A percentile compares a stretch with the other conserved stretches of the same genome.
Conservation (phyloP, 2,113 vertebrate genomes). For the Hiodon tergisus region DNA sequence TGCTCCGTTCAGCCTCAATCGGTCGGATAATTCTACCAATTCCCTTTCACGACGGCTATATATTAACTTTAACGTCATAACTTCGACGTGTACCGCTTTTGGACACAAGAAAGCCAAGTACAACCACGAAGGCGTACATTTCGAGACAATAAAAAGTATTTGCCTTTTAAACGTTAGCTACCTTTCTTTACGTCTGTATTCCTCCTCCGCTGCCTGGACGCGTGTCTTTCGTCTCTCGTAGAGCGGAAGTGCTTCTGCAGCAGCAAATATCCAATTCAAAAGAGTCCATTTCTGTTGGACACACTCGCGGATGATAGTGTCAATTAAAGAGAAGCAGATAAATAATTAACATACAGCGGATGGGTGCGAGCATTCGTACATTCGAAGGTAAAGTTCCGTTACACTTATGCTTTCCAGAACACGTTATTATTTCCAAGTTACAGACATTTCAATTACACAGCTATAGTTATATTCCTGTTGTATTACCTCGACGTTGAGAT, state of each 20-base stretch:
- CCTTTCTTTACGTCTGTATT: constrained; percentile 72
- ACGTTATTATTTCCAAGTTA: too few relatives aligned
- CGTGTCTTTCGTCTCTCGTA: constrained; percentile 68
- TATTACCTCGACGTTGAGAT: too few relatives aligned
- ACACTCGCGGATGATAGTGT: constrained; percentile 18
- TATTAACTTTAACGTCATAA: not conserved
- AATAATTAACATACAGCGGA: too few relatives aligned
- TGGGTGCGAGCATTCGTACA: too few relatives aligned
- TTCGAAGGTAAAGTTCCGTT: too few relatives aligned
- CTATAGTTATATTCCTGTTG: too few relatives aligned
- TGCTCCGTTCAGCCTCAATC: constrained; percentile 9
- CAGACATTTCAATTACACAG: too few relatives aligned
- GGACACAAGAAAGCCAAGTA: not conserved
- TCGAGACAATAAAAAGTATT: not conserved
- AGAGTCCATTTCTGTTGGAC: constrained; percentile 43
- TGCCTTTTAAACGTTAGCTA: constrained; percentile 37
- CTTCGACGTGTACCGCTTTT: not conserved
- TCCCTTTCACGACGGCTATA: constrained; percentile 14
- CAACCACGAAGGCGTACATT: not conserved
- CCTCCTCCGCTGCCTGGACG: constrained; percentile 72
- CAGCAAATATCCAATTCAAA: constrained; percentile 35
- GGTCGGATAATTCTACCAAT: constrained; percentile 12
- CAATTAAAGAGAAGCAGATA: too few relatives aligned
- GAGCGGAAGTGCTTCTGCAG: constrained; percentile 81
- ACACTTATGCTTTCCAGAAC: too few relatives aligned